These are phyloP conservation scores for Siniperca knerii DNA, from an alignment of 2,113 vertebrate species.

Conservation along the genomic window DNA sequence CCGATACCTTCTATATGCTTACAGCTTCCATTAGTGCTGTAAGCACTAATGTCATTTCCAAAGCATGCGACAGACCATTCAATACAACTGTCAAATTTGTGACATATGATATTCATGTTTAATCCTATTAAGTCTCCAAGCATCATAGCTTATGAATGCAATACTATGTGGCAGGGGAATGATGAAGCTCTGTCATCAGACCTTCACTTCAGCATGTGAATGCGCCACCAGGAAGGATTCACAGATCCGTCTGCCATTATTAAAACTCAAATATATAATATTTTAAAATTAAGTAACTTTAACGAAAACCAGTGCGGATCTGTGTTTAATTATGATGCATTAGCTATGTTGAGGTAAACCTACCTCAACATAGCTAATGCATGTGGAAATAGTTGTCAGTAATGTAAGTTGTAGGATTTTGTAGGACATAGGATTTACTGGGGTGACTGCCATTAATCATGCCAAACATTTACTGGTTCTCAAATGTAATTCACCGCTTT, in stretches of 20 bases:
- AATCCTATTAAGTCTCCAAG: neutral
- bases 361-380: no score
- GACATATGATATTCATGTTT: neutral
- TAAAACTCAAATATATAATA: no score
- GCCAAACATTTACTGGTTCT: neutral
- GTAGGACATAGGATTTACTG: neutral
- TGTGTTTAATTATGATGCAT: slow-evolving; percentile 14
- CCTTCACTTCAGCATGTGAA: no score
- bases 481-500: neutral
- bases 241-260: no score
- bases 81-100: neutral
- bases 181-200: no score
- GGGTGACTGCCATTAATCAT: neutral
- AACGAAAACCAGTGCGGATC: neutral
- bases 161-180: no score
- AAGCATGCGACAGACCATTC: neutral
- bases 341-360: no score
- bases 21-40: neutral
- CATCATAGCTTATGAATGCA: no score
- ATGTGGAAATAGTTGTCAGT: neutral
- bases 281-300: neutral
- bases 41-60: no score
- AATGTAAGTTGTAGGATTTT: neutral
- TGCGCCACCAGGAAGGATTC: no score
- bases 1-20: neutral